A percentile compares a stretch with the other conserved stretches of the same genome.
These are phyloP conservation scores for Eolophus roseicapilla DNA, from an alignment of 2,113 vertebrate species.

Conservation along the genomic window DNA sequence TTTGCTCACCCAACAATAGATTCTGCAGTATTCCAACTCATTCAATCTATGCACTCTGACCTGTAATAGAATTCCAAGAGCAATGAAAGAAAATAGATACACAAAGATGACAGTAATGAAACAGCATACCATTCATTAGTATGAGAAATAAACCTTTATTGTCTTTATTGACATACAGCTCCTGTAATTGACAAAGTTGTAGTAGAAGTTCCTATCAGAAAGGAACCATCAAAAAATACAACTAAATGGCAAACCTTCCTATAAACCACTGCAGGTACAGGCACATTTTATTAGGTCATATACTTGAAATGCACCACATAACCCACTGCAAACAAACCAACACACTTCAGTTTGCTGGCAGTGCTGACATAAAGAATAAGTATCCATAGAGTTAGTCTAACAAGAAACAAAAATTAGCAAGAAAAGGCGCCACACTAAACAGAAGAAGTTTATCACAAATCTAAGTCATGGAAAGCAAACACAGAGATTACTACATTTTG, in stretches of 20 bases:
- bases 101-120: slow-evolving; percentile 48
- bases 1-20: not conserved
- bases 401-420: not conserved
- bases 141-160: slow-evolving; percentile 37
- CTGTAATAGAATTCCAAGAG: slow-evolving; percentile 19
- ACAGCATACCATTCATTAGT: slow-evolving; percentile 25
- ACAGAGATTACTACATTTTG: not conserved
- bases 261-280: not conserved
- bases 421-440: not conserved
- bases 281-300: not conserved
- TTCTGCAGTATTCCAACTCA: not conserved
- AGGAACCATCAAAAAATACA: not conserved
- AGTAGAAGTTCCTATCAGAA: slow-evolving; percentile 4
- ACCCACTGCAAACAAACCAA: not conserved
- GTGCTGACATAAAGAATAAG: not conserved
- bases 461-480: not conserved
- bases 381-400: not conserved
- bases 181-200: not conserved
- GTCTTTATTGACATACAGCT: slow-evolving; percentile 10
- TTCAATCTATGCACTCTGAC: slow-evolving; percentile 8
- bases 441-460: not conserved
- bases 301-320: not conserved
- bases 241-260: not conserved
- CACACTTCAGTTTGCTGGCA: not conserved
- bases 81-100: slow-evolving; percentile 30